Conservation (phyloP, 2,888 invertebrate genomes). For the Stenoptilia bipunctidactyla region DNA sequence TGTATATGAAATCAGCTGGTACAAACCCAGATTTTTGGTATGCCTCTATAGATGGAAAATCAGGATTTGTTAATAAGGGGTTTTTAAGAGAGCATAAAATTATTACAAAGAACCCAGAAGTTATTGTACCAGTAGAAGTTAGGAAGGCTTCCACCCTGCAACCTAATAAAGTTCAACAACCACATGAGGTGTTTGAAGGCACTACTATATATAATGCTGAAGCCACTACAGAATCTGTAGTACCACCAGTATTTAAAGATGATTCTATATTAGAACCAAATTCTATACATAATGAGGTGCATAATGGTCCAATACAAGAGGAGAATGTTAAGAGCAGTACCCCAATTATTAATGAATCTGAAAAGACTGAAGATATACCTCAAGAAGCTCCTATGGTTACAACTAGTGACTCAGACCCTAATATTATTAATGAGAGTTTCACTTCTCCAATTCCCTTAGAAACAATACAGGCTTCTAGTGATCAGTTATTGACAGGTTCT, state of each 20-base stretch:
- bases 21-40: constrained; percentile 75
- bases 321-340: neutral
- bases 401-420: neutral
- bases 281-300: neutral
- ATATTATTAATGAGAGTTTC: neutral
- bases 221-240: neutral
- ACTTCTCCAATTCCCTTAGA: neutral
- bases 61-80: constrained; percentile 75
- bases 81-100: constrained; percentile 74
- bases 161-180: constrained; percentile 50
- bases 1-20: constrained; percentile 81
- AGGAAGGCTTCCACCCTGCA: constrained; percentile 24
- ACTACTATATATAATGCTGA: constrained; percentile 66
- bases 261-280: neutral
- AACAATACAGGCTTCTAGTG: neutral
- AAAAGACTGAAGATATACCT: neutral
- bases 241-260: neutral
- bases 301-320: neutral
- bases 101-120: constrained; percentile 36
- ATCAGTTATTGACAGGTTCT: neutral
- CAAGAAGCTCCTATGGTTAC: neutral
- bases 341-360: neutral
- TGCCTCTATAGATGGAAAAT: constrained; percentile 74
- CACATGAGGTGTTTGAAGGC: constrained; percentile 74
- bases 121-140: constrained; percentile 33